phyloP scores from a whole-genome alignment of 2,888 invertebrate species.

The Lydus trimaculatus region DNA sequence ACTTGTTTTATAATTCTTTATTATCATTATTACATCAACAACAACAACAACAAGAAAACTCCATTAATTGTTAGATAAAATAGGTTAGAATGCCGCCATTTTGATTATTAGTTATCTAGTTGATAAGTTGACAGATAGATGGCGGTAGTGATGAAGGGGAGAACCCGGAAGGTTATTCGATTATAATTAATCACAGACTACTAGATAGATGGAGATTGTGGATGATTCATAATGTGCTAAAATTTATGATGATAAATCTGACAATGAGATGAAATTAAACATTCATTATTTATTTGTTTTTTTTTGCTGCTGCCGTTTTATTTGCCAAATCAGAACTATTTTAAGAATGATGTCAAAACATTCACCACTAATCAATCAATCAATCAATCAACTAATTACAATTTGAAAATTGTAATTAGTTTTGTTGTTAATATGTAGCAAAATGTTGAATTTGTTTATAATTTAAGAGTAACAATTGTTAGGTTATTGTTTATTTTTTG shows the following conservation, averaged over 20 bases:
- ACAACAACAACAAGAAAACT: too few relatives aligned
- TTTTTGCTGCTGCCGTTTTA: too few relatives aligned
- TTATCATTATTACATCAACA: background rate
- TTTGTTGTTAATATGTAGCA: background rate
- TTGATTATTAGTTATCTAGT: background rate
- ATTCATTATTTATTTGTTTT: background rate
- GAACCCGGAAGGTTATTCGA: too few relatives aligned
- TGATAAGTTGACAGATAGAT: too few relatives aligned
- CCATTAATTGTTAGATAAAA: too few relatives aligned
- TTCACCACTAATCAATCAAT: background rate
- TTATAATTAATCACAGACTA: too few relatives aligned
- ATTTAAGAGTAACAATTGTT: too few relatives aligned
- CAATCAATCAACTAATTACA: background rate
- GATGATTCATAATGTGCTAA: background rate
- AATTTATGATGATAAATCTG: background rate
- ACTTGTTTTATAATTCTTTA: too few relatives aligned
- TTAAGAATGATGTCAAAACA: background rate
- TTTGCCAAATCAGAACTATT: background rate
- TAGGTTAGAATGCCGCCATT: background rate
- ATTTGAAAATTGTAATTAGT: background rate
- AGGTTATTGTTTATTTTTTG: too few relatives aligned
- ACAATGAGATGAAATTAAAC: background rate
- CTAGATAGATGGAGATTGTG: too few relatives aligned
- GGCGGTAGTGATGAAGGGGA: too few relatives aligned
- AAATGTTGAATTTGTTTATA: too few relatives aligned